These are phyloP conservation scores for Zapus hudsonius DNA, from an alignment of 2,113 vertebrate genomes.

Conservation along the genomic window DNA sequence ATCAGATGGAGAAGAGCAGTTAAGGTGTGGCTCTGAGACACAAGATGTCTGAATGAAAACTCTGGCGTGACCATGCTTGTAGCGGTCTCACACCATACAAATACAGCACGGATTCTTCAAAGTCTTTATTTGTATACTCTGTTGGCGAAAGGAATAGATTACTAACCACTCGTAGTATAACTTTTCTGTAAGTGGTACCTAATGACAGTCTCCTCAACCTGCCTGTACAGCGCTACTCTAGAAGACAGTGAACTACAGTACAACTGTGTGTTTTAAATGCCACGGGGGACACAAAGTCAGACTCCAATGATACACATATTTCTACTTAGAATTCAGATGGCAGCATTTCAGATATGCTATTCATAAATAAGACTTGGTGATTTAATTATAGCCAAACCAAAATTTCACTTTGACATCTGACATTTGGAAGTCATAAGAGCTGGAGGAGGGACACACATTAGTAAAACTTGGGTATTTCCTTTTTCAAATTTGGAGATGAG, in stretches of 20 bases:
- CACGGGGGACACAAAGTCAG: background rate
- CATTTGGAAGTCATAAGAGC: conserved; percentile 47
- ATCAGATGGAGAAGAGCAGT: conserved; percentile 23
- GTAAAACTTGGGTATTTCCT: conserved; percentile 38
- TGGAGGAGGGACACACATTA: background rate
- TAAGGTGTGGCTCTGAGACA: background rate
- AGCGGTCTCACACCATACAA: background rate
- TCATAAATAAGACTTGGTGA: conserved; percentile 4
- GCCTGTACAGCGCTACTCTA: background rate
- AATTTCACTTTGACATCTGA: conserved; percentile 18
- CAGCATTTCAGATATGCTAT: conserved; percentile 5
- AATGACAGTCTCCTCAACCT: conserved; percentile 11
- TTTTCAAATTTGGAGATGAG: conserved; percentile 34
- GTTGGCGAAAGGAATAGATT: background rate
- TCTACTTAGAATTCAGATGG: conserved; percentile 42
- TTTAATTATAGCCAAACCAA: conserved; percentile 53
- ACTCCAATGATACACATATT: conserved; percentile 19
- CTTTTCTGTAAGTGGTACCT: background rate
- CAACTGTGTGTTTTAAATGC: background rate
- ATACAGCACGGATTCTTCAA: conserved; percentile 36
- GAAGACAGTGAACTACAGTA: conserved; percentile 49
- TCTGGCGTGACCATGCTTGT: background rate
- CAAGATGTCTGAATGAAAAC: background rate
- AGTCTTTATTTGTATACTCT: background rate
- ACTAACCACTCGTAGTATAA: background rate